Evolutionary conservation across 1,140 invertebrate species (phyloP), one percentile per base, ranked within the genome.

Genomic region (Drosophila santomea): DNA sequence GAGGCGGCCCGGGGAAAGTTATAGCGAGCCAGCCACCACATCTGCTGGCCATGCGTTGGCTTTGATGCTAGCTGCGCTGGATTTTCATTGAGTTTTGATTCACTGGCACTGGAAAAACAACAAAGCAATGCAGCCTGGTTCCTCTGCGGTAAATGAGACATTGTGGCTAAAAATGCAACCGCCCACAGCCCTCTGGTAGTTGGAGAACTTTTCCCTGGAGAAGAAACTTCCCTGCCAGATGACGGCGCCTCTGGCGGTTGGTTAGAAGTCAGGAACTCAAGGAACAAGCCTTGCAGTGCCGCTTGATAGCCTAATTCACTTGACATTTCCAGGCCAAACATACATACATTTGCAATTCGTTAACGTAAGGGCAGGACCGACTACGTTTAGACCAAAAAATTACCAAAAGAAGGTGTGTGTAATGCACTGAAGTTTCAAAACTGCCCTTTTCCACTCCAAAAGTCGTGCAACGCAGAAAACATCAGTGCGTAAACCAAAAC

Each of bases 1-100:
- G 25, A 11, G 11, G n/a, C 15, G 32, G 41, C 35, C 52, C 32
- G 54, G 74, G 54, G 74, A 78, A 78, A 78, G 74, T 72, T 78
- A 61, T 78, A 15, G 50, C 48, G 39, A 55, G 60, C 54, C 52
- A 57, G 54, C 32, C 54, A 41, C 56, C 76, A 79, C 75, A 79
- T 79, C 68, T 78, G 76, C 54, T 73, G 67, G 45, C 76, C 76
- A 78, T 78, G 67, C 76, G 75, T 78, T 64, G 73, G 32, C 45
- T 55, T 50, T 47, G 20, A 14, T 25, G 17, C 63, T 36, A 10
- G 6, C 15, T 48, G 20, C 11, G 32, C 51, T 68, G 36, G 23
- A 41, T 45, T 69, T 73, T 43, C 35, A 48, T 54, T 59, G 23
- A 39, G 48, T 69, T 54, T 48, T 17, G 51, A 57, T 63, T 64